Evolutionary conservation across 2,888 invertebrate species (phyloP), one percentile per base, ranked within the genome.

Genomic region (Mesochorus sp.): DNA sequence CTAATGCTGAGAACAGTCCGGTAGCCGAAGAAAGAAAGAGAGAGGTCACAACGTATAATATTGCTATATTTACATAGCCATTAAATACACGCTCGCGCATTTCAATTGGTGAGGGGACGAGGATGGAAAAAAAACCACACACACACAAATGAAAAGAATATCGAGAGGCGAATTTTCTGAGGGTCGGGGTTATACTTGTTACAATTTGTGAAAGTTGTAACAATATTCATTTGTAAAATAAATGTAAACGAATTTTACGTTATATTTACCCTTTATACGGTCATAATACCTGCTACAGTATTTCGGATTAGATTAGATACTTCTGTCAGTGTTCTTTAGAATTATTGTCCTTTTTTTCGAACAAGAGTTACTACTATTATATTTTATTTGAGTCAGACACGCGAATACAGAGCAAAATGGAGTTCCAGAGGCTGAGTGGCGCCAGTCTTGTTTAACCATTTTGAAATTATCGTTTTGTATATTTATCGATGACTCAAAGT

Each of bases 241-340:
- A 68, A 68, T 39, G 67, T 67, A 66, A 62, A 66, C 70, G 47
- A 75, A 57, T 72, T 64, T 78, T 78, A 72, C 28, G 62, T 78
- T 77, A 72, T 61, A 47, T 85, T 85, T 85, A 87, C 84, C 85
- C 83, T 85, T 86, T 87, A 85, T 88, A 82, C 71, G 87, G 88
- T 90, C 87, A 87, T 87, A 87, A 90, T 90, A 89, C 90, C 90
- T 90, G 88, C 84, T 89, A 85, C 90, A 90, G 90, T 90, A 90
- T 90, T 90, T 90, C 86, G 85, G 84, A 88, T 88, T 90, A 90
- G 89, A 87, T 84, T 89, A 89, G 89, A 86, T 84, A 84, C 73
- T 83, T 83, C 67, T 85, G 68, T 85, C 80, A 77, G 67, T 85
- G 80, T 85, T 81, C 66, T 80, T 61, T 73, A 62, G 17, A 57